These are phyloP conservation scores for Trogon melanurus DNA, from an alignment of 2,113 vertebrate species.

Conservation along the genomic window DNA sequence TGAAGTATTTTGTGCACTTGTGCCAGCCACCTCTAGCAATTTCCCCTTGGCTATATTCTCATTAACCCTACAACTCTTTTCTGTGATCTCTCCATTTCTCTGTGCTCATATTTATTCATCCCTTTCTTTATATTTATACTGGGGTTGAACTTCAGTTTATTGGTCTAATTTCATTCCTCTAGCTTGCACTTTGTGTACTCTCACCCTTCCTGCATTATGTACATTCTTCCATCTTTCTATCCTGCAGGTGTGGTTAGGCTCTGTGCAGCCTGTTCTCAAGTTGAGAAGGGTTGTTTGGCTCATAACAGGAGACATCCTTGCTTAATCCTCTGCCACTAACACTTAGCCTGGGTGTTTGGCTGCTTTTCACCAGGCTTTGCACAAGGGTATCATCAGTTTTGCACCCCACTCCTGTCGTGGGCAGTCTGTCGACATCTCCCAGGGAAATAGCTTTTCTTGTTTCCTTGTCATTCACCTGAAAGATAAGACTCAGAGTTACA, in stretches of 20 bases:
- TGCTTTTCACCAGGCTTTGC: not conserved
- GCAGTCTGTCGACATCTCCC: not conserved
- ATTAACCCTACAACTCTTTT: not conserved
- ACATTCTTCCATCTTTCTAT: not conserved
- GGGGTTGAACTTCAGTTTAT: not conserved
- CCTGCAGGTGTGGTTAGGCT: not conserved
- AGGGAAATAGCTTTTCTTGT: not conserved
- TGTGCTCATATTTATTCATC: slow-evolving; percentile 48
- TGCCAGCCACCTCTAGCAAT: slow-evolving; percentile 1
- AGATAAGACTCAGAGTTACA: not conserved
- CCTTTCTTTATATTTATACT: not conserved
- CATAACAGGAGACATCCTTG: not conserved
- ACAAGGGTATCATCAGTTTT: not conserved
- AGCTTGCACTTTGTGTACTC: not conserved
- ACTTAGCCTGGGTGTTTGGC: not conserved
- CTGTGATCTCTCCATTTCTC: not conserved
- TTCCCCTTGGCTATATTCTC: not conserved
- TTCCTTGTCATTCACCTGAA: not conserved
- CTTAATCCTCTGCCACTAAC: not conserved
- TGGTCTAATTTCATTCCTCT: not conserved
- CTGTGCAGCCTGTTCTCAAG: not conserved
- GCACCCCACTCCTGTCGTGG: not conserved
- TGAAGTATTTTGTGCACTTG: not conserved
- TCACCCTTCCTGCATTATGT: not conserved
- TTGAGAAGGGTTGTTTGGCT: not conserved